Conservation (phyloP, 2,113 vertebrate species). For the Bothrops jararaca region DNA sequence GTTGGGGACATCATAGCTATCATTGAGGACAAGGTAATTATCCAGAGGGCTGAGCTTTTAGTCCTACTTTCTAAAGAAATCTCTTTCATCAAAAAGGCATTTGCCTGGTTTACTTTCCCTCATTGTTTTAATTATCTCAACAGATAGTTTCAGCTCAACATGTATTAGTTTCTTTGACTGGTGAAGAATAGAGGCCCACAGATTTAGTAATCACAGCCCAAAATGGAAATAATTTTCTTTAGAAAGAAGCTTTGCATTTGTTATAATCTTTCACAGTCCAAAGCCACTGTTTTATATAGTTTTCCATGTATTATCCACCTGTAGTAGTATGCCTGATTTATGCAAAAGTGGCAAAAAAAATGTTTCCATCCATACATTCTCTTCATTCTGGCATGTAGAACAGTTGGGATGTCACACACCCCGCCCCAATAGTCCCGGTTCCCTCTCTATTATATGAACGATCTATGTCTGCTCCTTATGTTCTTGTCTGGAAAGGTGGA, state of each 20-base stretch:
- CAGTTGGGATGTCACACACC: too few species aligned
- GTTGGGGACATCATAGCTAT: constrained; percentile 97
- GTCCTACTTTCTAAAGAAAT: not conserved
- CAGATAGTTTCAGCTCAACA: not conserved
- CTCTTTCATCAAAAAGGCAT: not conserved
- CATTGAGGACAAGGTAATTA: constrained; percentile 94
- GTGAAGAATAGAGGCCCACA: not conserved
- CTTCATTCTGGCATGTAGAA: not conserved
- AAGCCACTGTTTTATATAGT: not conserved
- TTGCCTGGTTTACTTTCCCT: not conserved
- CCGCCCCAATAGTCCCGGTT: not conserved
- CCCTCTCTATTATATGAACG: not conserved
- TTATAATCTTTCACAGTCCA: not conserved
- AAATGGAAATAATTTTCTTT: not conserved
- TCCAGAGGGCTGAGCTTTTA: not conserved
- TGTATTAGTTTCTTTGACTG: not conserved
- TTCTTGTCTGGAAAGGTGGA: constrained; percentile 80
- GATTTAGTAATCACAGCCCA: not conserved
- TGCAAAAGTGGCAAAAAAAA: not conserved
- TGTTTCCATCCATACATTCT: not conserved
- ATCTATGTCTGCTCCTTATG: constrained; percentile 32
- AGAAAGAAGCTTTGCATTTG: not conserved
- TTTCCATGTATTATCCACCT: not conserved
- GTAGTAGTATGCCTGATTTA: not conserved
- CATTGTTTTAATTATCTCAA: not conserved